Percentiles rank a stretch among this genome's conserved stretches.
Evolutionary conservation across 2,888 invertebrate species (phyloP).

Genomic region (Hipparchia semele): DNA sequence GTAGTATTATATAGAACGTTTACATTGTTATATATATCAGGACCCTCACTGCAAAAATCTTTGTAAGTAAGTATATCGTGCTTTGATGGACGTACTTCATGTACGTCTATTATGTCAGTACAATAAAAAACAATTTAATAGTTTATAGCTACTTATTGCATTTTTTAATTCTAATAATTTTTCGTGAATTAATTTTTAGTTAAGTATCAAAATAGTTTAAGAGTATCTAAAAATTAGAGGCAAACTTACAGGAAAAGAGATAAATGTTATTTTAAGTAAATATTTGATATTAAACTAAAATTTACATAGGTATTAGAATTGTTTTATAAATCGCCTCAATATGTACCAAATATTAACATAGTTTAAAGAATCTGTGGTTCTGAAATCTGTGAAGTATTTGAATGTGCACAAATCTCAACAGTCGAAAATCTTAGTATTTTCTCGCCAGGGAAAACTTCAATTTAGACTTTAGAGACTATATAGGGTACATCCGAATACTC

Average conservation of each 20-base stretch:
- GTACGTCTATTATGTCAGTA: too few relatives aligned
- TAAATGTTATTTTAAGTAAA: neutral
- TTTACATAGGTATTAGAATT: neutral
- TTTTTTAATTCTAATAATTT: neutral
- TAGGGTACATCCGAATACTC: too few relatives aligned
- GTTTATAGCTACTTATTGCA: too few relatives aligned
- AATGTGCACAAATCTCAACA: neutral
- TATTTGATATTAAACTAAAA: neutral
- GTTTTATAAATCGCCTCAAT: neutral
- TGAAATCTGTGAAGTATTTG: neutral
- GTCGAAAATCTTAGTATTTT: too few relatives aligned
- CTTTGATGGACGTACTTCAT: too few relatives aligned
- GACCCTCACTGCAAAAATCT: too few relatives aligned
- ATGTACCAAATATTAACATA: neutral
- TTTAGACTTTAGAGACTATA: too few relatives aligned
- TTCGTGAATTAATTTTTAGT: neutral
- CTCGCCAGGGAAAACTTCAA: too few relatives aligned
- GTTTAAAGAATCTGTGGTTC: neutral
- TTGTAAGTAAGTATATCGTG: too few relatives aligned
- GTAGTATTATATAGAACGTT: too few relatives aligned
- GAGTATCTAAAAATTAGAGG: neutral
- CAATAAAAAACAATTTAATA: too few relatives aligned
- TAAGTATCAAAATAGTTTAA: neutral
- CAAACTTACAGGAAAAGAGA: conserved; percentile 15
- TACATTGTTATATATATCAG: too few relatives aligned